These are phyloP conservation scores for Pharmacophagus antenor DNA, from an alignment of 2,888 invertebrate genomes.

Conservation along the genomic window DNA sequence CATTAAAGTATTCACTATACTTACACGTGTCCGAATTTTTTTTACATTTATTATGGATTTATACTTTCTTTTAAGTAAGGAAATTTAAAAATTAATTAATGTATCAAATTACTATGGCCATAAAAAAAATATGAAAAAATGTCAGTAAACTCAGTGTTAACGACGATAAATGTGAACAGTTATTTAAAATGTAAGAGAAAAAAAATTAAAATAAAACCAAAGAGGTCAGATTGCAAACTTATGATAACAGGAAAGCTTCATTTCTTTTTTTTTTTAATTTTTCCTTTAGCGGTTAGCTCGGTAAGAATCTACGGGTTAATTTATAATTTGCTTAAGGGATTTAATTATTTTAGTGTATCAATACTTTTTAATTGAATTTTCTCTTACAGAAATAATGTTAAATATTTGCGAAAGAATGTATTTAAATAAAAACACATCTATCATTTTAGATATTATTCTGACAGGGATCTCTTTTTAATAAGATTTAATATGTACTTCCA, in stretches of 20 bases:
- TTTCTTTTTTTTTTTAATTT: constrained; percentile 29
- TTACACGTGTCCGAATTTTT: no score
- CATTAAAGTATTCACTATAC: no score
- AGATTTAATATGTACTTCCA: no score
- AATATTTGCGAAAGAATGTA: no score
- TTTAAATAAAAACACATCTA: no score
- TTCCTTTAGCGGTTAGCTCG: constrained; percentile 7
- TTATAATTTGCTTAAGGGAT: constrained; percentile 18
- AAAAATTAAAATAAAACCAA: constrained; percentile 15
- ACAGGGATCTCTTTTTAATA: no score
- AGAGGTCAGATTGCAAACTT: constrained; percentile 21
- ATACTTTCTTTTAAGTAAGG: no score
- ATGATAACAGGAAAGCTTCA: constrained; percentile 23
- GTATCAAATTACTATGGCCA: no score
- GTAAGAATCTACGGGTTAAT: constrained; percentile 14
- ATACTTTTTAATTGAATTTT: background rate
- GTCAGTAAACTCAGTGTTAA: background rate
- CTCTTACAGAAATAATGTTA: background rate
- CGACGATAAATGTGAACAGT: constrained; percentile 5
- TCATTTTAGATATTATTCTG: background rate
- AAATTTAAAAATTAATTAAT: no score
- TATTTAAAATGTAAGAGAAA: constrained; percentile 23
- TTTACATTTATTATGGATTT: no score
- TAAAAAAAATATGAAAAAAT: no score
- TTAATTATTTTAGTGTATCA: constrained; percentile 20